Conservation (phyloP, 2,888 invertebrate genomes). For the Hyppa rectilinea region DNA sequence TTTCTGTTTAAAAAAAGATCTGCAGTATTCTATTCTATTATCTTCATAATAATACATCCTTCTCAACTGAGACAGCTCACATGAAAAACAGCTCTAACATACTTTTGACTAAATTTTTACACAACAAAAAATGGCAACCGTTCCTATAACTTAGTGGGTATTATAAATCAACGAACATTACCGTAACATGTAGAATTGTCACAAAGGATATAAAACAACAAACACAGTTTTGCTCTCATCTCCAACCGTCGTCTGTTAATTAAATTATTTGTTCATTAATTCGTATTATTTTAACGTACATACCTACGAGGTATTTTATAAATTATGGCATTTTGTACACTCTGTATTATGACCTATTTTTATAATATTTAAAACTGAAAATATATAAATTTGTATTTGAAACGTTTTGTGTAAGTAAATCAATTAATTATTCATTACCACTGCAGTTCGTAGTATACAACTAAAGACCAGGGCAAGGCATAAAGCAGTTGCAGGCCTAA, state of each 20-base stretch:
- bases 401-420: background rate
- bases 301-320: constrained; percentile 14
- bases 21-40: background rate
- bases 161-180: constrained; percentile 13
- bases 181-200: constrained; percentile 14
- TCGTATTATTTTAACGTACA: constrained; percentile 17
- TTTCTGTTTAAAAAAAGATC: background rate
- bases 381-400: too few relatives aligned
- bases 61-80: background rate
- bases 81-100: background rate
- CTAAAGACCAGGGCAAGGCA: background rate
- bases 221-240: constrained; percentile 61
- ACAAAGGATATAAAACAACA: constrained; percentile 52
- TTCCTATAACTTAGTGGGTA: constrained; percentile 6
- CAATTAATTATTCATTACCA: background rate
- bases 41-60: background rate
- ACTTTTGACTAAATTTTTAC: background rate
- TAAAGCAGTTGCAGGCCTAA: background rate
- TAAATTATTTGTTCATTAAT: constrained; percentile 56
- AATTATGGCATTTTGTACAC: background rate
- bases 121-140: constrained; percentile 7
- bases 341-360: background rate
- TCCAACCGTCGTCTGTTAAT: constrained; percentile 46
- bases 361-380: background rate
- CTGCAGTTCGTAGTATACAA: background rate